Percentiles rank a stretch among this genome's conserved stretches.
phyloP scores from a whole-genome alignment of 2,888 invertebrate genomes.

The Empis livida region DNA sequence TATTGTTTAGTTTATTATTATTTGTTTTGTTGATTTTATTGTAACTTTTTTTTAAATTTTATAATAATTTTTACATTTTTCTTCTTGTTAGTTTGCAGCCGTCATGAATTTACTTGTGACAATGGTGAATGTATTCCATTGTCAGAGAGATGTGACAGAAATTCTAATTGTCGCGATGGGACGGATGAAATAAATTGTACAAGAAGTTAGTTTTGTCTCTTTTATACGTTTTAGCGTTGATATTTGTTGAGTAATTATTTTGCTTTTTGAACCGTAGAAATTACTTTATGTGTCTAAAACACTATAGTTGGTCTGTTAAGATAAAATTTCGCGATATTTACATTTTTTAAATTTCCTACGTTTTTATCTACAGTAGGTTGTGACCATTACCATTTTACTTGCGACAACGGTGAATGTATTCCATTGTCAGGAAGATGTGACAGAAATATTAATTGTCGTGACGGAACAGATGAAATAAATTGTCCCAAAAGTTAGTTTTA shows the following conservation, averaged over 20 bases:
- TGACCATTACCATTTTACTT: too few relatives aligned
- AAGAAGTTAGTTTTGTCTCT: too few relatives aligned
- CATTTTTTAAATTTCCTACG: too few relatives aligned
- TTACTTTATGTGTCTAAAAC: too few relatives aligned
- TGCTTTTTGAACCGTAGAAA: background rate
- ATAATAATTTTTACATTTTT: background rate
- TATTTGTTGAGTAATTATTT: background rate
- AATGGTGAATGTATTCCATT: conserved; percentile 22
- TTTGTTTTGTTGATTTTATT: background rate
- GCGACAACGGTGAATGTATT: conserved; percentile 40
- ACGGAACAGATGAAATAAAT: conserved; percentile 49
- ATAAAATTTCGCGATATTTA: too few relatives aligned
- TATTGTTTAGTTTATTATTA: background rate
- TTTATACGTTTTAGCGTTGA: too few relatives aligned
- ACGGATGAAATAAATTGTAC: conserved; percentile 40
- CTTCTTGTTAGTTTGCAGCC: background rate
- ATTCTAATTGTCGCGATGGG: conserved; percentile 38
- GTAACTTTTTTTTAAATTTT: background rate
- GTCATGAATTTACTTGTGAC: conserved; percentile 44
- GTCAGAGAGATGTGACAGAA: conserved; percentile 7
- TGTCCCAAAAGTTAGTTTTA: conserved; percentile 20
- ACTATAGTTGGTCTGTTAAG: too few relatives aligned
- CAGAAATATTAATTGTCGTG: conserved; percentile 41
- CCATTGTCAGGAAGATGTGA: conserved; percentile 41
- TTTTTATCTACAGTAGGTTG: too few relatives aligned